phyloP scores from a whole-genome alignment of 2,888 invertebrate genomes.

The Eupithecia centaureata region DNA sequence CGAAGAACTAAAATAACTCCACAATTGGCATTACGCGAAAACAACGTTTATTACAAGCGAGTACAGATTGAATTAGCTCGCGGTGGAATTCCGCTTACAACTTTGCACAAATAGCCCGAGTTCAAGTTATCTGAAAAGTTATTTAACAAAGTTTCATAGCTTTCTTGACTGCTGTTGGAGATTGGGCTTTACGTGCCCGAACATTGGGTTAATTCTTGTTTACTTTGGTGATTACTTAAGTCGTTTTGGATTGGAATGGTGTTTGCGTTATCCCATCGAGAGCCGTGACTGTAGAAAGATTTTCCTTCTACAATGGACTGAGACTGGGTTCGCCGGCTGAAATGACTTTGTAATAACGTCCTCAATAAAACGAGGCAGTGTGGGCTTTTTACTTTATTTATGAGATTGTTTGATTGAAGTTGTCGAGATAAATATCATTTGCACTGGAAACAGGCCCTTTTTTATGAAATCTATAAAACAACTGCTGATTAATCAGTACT shows the following conservation, averaged over 20 bases:
- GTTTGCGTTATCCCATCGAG: slow-evolving; percentile 83
- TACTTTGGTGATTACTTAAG: slow-evolving; percentile 57
- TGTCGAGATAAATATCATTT: slow-evolving; percentile 50
- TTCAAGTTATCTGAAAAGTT: slow-evolving; percentile 85
- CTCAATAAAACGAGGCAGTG: slow-evolving; percentile 77
- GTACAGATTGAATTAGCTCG: slow-evolving; percentile 82
- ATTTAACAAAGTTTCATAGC: slow-evolving; percentile 85
- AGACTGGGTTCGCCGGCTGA: slow-evolving; percentile 75
- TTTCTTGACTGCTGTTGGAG: slow-evolving; percentile 72
- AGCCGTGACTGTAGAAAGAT: slow-evolving; percentile 84
- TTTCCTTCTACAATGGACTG: slow-evolving; percentile 82
- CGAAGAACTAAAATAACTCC: slow-evolving; percentile 72
- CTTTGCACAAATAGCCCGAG: slow-evolving; percentile 81
- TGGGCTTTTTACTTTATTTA: slow-evolving; percentile 72
- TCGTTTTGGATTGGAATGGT: slow-evolving; percentile 60
- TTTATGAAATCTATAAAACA: slow-evolving; percentile 14
- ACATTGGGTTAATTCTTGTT: slow-evolving; percentile 74
- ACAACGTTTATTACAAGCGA: slow-evolving; percentile 82
- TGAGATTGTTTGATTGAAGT: slow-evolving; percentile 59
- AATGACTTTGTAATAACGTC: slow-evolving; percentile 82
- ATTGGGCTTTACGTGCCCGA: slow-evolving; percentile 67
- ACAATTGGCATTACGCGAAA: slow-evolving; percentile 80
- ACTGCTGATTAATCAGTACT: neutral
- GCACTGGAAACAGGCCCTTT: slow-evolving; percentile 40
- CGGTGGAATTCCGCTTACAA: slow-evolving; percentile 79